Conservation (phyloP, 2,797 vertebrate genomes). For the Gambelia wislizenii region DNA sequence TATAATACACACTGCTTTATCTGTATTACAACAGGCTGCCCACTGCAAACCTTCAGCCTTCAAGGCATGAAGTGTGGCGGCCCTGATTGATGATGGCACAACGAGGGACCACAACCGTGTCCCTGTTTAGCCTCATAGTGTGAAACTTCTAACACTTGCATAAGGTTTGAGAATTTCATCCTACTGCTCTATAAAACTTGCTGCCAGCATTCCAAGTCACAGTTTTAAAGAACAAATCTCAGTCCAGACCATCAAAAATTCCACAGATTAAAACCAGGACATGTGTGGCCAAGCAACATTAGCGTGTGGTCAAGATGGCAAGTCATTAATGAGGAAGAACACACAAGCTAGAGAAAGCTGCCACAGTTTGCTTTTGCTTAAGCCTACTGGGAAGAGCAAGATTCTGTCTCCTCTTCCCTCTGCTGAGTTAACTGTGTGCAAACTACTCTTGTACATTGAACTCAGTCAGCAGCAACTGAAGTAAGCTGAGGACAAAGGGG, state of each 20-base stretch:
- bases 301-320: no score
- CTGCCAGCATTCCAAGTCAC: slow-evolving; percentile 42
- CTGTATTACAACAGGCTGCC: neutral
- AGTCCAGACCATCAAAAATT: slow-evolving; percentile 7
- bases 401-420: no score
- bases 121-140: neutral
- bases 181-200: neutral
- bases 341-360: no score
- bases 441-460: no score
- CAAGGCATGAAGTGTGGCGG: neutral
- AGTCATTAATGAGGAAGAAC: no score
- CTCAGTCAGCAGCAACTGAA: no score
- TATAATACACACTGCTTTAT: neutral
- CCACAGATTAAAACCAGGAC: no score
- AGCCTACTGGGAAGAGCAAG: no score
- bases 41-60: neutral
- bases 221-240: slow-evolving; percentile 47
- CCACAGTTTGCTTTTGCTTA: no score
- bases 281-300: no score
- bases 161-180: slow-evolving; percentile 34
- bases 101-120: neutral
- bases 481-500: no score
- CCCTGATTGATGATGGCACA: neutral
- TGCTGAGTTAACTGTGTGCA: no score
- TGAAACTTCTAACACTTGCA: neutral